Evolutionary conservation across 1,140 invertebrate species (phyloP).

Genomic region (Saccostrea echinata): DNA sequence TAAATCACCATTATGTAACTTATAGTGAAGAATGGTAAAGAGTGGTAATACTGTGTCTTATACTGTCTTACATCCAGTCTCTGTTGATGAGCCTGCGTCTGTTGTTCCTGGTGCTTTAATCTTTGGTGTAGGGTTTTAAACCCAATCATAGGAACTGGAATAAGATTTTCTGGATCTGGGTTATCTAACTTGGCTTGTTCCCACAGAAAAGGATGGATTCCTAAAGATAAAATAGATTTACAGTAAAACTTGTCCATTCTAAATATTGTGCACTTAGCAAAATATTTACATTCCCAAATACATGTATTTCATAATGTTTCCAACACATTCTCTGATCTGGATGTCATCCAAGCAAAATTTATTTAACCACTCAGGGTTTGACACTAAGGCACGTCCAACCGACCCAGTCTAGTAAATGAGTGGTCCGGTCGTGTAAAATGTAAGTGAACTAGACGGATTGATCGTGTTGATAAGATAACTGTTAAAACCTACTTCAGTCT

Average conservation of each 20-base stretch:
- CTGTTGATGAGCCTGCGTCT: conserved; percentile 75
- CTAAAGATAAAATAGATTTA: conserved; percentile 64
- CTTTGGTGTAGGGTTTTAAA: conserved; percentile 91
- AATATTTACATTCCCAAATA: not conserved
- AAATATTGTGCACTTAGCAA: not conserved
- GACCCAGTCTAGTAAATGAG: no score
- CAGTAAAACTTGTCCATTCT: not conserved
- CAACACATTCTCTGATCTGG: not conserved
- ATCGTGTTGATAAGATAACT: no score
- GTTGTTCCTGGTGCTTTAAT: conserved; percentile 81
- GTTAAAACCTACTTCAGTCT: no score
- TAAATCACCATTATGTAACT: no score
- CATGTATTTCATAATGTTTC: not conserved
- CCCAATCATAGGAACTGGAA: conserved; percentile 95
- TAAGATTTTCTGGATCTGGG: conserved; percentile 92
- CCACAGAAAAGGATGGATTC: conserved; percentile 82
- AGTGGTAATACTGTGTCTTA: not conserved
- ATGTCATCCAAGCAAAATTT: no score
- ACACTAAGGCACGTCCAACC: no score
- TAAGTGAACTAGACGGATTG: no score
- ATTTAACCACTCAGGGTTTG: no score
- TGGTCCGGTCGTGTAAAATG: no score
- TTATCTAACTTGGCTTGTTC: conserved; percentile 94
- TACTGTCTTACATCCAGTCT: conserved; percentile 74
- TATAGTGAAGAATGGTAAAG: no score